Base-by-base conservation (phyloP, 1,140 invertebrate genomes). In the Drosophila oshimai region DNA sequence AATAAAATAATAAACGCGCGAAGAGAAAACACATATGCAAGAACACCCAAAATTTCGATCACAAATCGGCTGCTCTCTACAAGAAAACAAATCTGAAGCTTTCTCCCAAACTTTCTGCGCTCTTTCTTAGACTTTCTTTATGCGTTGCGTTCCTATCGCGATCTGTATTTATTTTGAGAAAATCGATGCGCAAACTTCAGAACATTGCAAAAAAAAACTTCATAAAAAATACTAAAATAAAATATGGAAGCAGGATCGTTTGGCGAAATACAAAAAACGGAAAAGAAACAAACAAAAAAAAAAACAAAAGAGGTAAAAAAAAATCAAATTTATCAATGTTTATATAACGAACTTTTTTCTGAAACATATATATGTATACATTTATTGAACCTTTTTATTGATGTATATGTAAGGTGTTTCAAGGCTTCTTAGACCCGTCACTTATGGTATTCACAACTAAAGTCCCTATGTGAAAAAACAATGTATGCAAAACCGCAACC, bases 181-280 rank as follows among this genome's bases (percentile, higher is more conserved):
- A 86, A 79, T 67, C 51, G 60, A 53, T 62, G 64, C 74, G 80
- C 74, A 79, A 79, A 41, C 36, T 78, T 68, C 68, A 74, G 61
- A 74, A 54, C 61, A 84, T 73, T 53, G 62, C 67, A 60, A 57
- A 37, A 41, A 41, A 42, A 44, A 73, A 45, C 47, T 68, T 62
- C 80, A 86, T 51, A 12, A 54, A 45, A 71, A 42, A 29, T 62
- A 42, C 37, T 62, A 55, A 65, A 75, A 62, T 78, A 83, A 90
- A 84, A 86, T 86, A 41, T 70, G 83, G 89, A 90, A 90, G 89
- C 89, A 90, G 89, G 89, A 90, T 90, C 89, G 86, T 76, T 79
- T 42, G 67, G 76, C 76, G 80, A 69, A 80, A 77, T 58, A 71
- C 71, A 54, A 58, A 67, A 74, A 34, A n/a, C 15, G 10, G 26